phyloP scores from a whole-genome alignment of 2,797 vertebrate genomes.

The Hypotaenidia okinawae region DNA sequence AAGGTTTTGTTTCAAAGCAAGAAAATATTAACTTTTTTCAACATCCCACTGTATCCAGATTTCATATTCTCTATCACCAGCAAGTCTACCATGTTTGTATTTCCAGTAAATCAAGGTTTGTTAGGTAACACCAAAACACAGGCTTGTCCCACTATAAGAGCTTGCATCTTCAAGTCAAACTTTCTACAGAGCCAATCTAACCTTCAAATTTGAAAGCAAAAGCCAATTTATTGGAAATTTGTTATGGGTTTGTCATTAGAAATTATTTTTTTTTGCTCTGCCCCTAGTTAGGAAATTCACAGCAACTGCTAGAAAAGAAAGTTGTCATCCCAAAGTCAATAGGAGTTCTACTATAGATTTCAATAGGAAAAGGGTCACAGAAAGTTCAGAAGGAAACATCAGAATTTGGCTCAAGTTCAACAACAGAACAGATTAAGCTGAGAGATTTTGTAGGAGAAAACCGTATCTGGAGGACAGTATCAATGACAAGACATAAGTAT shows the following conservation, averaged over 20 bases:
- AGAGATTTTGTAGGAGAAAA: background rate
- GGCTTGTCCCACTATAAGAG: background rate
- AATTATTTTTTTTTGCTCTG: background rate
- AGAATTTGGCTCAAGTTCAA: background rate
- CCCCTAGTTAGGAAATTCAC: background rate
- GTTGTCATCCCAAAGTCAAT: background rate
- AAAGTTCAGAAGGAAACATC: background rate
- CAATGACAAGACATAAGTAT: background rate
- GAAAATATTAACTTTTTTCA: background rate
- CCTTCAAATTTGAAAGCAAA: background rate
- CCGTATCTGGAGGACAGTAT: background rate
- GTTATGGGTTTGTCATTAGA: background rate
- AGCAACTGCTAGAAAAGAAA: background rate
- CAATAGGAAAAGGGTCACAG: accelerated
- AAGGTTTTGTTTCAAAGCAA: background rate
- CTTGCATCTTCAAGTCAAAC: background rate
- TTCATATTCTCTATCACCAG: background rate
- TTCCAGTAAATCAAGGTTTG: background rate
- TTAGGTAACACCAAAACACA: background rate
- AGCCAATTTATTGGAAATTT: background rate
- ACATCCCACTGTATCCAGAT: background rate
- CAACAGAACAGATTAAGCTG: background rate
- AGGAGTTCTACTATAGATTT: background rate
- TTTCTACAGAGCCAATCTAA: background rate
- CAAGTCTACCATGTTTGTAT: background rate